A percentile compares a stretch with the other conserved stretches of the same genome.
Evolutionary conservation across 92 coral and sea anemone species (phyloP).

Genomic region (Diadumene lineata): DNA sequence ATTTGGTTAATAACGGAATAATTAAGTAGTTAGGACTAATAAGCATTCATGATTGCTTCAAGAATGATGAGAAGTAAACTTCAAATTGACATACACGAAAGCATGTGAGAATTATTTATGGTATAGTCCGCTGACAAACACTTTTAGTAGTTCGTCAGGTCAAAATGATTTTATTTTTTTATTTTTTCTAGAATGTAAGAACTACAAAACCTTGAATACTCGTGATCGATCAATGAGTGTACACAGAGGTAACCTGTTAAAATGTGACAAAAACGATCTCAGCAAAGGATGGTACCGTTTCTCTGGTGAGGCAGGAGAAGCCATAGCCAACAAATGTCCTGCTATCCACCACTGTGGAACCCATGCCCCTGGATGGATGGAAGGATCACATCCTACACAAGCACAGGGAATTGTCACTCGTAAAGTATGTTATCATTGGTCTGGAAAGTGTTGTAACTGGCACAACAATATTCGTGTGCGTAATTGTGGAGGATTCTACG

Average conservation of each 20-base stretch:
- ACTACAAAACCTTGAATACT: neutral
- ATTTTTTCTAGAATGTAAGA: neutral
- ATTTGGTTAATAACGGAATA: too few species aligned
- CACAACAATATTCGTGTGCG: constrained; percentile 16
- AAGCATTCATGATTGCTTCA: too few species aligned
- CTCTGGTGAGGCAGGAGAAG: constrained; percentile 7
- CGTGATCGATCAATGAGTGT: constrained; percentile 11
- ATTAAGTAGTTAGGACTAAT: too few species aligned
- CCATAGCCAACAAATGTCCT: constrained; percentile 1
- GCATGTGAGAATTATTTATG: neutral
- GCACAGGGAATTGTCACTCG: constrained; percentile 2
- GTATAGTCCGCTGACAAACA: neutral
- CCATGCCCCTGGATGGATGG: constrained; percentile 33
- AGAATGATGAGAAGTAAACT: too few species aligned
- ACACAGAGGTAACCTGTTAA: neutral
- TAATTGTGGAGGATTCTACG: constrained; percentile 16
- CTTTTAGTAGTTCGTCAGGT: too few species aligned
- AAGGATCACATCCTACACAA: constrained; percentile 12
- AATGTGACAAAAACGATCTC: constrained; percentile 15
- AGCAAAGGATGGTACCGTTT: constrained; percentile 15
- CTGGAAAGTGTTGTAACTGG: neutral
- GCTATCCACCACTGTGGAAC: constrained; percentile 19
- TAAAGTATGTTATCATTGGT: constrained; percentile 29
- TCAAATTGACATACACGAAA: too few species aligned
- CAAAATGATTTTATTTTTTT: too few species aligned